Evolutionary conservation across 2,888 invertebrate species (phyloP).

Genomic region (Acrocera orbiculus): DNA sequence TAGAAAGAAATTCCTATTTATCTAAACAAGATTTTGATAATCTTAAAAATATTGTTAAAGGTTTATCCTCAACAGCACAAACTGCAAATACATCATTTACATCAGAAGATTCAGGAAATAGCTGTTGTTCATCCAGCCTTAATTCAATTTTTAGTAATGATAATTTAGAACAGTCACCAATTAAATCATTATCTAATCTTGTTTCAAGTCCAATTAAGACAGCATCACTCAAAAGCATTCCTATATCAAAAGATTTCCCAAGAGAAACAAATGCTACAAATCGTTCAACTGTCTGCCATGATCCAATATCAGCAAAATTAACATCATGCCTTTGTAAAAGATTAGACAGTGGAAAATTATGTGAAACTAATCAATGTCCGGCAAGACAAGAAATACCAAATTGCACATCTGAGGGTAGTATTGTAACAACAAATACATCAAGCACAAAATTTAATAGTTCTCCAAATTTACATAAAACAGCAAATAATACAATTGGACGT

Average conservation of each 20-base stretch:
- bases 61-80: constrained; percentile 21
- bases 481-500: constrained; percentile 26
- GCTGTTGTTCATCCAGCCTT: constrained; percentile 7
- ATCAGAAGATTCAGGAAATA: constrained; percentile 1
- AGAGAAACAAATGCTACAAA: no score
- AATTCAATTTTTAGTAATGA: constrained; percentile 4
- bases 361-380: constrained; percentile 15
- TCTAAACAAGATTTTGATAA: constrained; percentile 24
- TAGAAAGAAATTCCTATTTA: constrained; percentile 21
- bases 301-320: constrained; percentile 32
- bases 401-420: constrained; percentile 3
- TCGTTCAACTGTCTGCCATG: constrained; percentile 16
- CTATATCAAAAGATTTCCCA: constrained; percentile 14
- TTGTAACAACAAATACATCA: constrained; percentile 1
- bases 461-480: constrained; percentile 23
- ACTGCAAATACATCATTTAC: no score
- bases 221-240: constrained; percentile 25
- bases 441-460: constrained; percentile 11
- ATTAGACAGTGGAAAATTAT: constrained; percentile 15
- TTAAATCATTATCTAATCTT: constrained; percentile 44
- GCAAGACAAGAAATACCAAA: constrained; percentile 9
- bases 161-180: constrained; percentile 35
- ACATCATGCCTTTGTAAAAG: constrained; percentile 32
- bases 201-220: constrained; percentile 38
- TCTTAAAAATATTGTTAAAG: constrained; percentile 24